A percentile compares a stretch with the other conserved stretches of the same genome.
Evolutionary conservation across 2,888 invertebrate genomes (phyloP).

Genomic region (Calliphora vomitoria): DNA sequence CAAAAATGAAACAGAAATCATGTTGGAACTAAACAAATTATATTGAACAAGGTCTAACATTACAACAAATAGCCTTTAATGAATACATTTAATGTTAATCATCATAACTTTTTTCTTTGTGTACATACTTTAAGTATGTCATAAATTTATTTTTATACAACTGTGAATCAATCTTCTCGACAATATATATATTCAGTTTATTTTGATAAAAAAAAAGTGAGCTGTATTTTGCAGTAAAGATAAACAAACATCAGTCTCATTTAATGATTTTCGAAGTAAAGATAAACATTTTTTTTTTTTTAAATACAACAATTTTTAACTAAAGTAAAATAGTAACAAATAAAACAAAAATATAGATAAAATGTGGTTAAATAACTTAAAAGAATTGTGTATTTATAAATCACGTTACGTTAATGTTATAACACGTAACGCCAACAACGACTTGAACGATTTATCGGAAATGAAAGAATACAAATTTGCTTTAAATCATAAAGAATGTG

Average conservation of each 20-base stretch:
- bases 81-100: too few relatives aligned
- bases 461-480: slow-evolving; percentile 16
- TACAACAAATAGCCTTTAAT: too few relatives aligned
- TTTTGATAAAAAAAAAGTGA: not conserved
- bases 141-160: slow-evolving; percentile 26
- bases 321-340: not conserved
- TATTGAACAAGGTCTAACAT: too few relatives aligned
- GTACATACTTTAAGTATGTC: not conserved
- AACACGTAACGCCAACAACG: not conserved
- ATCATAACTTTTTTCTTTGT: not conserved
- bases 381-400: slow-evolving; percentile 27
- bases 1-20: too few relatives aligned
- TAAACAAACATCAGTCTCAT: slow-evolving; percentile 25
- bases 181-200: not conserved
- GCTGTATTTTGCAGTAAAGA: not conserved
- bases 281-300: not conserved
- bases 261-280: not conserved
- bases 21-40: too few relatives aligned
- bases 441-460: slow-evolving; percentile 14
- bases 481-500: slow-evolving; percentile 39
- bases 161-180: slow-evolving; percentile 19
- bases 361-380: slow-evolving; percentile 1
- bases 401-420: slow-evolving; percentile 48
- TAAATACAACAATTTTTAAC: not conserved
- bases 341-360: not conserved